Evolutionary conservation across 1,140 invertebrate genomes (phyloP).

Genomic region (Batillaria attramentaria): DNA sequence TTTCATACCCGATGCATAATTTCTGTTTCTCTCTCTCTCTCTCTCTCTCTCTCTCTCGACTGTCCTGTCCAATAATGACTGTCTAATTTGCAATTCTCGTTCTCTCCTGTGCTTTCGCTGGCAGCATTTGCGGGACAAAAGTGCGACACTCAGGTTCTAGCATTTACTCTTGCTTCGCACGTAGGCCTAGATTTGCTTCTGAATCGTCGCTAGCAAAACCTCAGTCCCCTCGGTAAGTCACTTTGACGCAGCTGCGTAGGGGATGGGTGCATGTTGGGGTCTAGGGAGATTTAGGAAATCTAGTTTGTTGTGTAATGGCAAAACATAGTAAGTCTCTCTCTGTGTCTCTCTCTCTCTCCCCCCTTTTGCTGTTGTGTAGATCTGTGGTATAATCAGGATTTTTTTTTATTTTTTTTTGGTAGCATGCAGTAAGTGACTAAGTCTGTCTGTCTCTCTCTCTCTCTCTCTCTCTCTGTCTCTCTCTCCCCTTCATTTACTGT

Average conservation of each 20-base stretch:
- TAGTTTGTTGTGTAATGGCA: not conserved
- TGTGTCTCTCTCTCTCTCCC: not conserved
- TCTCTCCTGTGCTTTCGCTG: conserved; percentile 23
- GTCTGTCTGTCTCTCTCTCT: too few species aligned
- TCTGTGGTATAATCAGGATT: too few species aligned
- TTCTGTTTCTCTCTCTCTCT: conserved; percentile 17
- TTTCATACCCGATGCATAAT: too few species aligned
- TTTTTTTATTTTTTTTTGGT: too few species aligned
- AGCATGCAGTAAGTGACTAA: too few species aligned
- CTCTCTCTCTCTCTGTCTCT: too few species aligned
- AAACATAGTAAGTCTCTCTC: not conserved
- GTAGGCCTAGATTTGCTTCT: conserved; percentile 33
- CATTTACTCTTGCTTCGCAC: conserved; percentile 32
- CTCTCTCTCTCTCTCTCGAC: not conserved
- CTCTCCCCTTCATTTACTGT: too few species aligned
- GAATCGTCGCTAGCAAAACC: conserved; percentile 24
- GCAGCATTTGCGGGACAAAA: conserved; percentile 30
- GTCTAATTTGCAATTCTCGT: not conserved
- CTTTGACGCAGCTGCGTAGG: not conserved
- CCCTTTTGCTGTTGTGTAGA: not conserved
- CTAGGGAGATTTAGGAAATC: not conserved
- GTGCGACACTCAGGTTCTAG: conserved; percentile 29
- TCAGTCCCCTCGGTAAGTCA: conserved; percentile 26
- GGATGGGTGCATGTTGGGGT: not conserved
- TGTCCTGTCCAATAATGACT: conserved; percentile 3